These are phyloP conservation scores for Sclerurus mexicanus DNA, from an alignment of 2,113 vertebrate species.

Conservation along the genomic window DNA sequence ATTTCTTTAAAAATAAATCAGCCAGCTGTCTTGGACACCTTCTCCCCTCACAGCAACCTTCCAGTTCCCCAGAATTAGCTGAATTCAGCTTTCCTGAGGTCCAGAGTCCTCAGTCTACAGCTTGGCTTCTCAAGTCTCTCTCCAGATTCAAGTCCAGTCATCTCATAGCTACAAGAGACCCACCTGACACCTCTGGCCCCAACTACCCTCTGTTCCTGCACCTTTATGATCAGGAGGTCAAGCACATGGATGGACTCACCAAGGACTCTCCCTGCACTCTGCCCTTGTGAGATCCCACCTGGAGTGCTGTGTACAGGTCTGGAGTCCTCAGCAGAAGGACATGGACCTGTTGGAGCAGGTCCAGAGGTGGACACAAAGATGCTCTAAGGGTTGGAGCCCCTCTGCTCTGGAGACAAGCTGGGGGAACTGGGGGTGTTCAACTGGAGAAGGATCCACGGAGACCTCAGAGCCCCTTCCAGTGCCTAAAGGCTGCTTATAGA, in stretches of 20 bases:
- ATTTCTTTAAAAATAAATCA: not conserved
- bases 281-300: not conserved
- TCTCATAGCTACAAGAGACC: not conserved
- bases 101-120: not conserved
- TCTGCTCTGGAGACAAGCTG: not conserved
- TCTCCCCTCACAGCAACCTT: not conserved
- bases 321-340: not conserved
- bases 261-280: not conserved
- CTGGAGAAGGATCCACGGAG: not conserved
- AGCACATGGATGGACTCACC: not conserved
- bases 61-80: not conserved
- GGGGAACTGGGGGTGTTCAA: not conserved
- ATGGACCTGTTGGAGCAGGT: not conserved
- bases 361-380: accelerated
- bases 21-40: not conserved
- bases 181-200: not conserved
- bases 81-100: not conserved
- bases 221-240: not conserved
- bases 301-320: not conserved
- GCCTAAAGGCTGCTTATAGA: not conserved
- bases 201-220: accelerated
- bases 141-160: not conserved
- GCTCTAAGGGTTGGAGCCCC: not conserved
- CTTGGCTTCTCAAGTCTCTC: not conserved
- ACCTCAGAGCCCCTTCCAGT: accelerated